Conservation (phyloP, 2,888 invertebrate species). For the Amphipoea lucens region DNA sequence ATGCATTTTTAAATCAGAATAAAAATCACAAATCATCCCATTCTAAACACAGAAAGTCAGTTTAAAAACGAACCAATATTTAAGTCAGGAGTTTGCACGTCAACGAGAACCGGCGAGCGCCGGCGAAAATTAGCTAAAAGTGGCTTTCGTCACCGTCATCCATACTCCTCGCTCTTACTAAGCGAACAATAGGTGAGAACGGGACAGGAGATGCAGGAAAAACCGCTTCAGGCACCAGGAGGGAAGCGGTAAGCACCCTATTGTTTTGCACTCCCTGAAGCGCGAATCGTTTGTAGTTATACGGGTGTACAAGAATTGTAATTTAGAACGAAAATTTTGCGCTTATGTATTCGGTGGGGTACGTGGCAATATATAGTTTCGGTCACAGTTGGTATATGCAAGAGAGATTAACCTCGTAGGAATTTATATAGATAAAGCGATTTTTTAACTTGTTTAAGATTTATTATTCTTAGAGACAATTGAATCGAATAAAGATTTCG, state of each 20-base stretch:
- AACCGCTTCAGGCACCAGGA: slow-evolving; percentile 86
- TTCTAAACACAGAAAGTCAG: slow-evolving; percentile 31
- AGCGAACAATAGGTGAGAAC: slow-evolving; percentile 66
- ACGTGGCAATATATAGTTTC: slow-evolving; percentile 35
- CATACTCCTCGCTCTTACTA: slow-evolving; percentile 72
- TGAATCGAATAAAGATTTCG: not conserved
- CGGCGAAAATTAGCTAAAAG: slow-evolving; percentile 89
- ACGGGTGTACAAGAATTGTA: slow-evolving; percentile 75
- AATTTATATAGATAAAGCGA: not conserved
- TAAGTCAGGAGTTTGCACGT: slow-evolving; percentile 74
- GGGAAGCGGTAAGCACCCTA: slow-evolving; percentile 88
- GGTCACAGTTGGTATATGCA: not conserved
- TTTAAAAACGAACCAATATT: slow-evolving; percentile 77
- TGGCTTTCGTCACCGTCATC: slow-evolving; percentile 80
- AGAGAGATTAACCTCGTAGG: not conserved
- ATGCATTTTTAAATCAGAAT: slow-evolving; percentile 17
- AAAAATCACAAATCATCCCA: slow-evolving; percentile 38
- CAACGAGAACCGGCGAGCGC: slow-evolving; percentile 80
- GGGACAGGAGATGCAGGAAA: slow-evolving; percentile 78
- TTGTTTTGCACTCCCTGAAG: slow-evolving; percentile 87
- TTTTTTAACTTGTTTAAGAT: not conserved
- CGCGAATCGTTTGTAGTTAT: slow-evolving; percentile 79
- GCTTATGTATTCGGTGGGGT: slow-evolving; percentile 64
- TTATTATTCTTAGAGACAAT: not conserved
- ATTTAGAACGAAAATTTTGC: slow-evolving; percentile 81